Evolutionary conservation across 2,888 invertebrate species (phyloP), one percentile per base, ranked within the genome.

Genomic region (Hypselothyrea guttata): DNA sequence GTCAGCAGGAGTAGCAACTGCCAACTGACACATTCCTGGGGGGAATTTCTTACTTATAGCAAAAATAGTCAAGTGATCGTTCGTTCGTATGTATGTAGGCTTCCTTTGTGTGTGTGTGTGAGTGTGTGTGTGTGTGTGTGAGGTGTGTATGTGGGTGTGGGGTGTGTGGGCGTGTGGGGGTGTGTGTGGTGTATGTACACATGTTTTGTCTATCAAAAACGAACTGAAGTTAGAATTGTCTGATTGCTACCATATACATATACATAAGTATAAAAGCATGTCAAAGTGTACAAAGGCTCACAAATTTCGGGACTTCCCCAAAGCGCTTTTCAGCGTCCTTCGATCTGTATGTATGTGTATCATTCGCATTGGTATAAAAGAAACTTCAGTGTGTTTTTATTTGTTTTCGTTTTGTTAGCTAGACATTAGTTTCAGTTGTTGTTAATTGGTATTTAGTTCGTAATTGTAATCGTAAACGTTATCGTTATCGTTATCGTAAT

Each of bases 11-110:
- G 69, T 71, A 70, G 47, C 69, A 70, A 77, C 81, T 73, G 67
- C 77, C 56, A 75, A 77, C 75, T 82, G 83, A 82, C 73, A 73
- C 73, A 75, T 83, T 77, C 84, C 81, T 84, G 72, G 85, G 81
- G 79, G 84, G 84, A 74, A 85, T 72, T 79, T 83, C 84, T 85
- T 83, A 85, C 81, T 76, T 85, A 83, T 85, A 85, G 82, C 84
- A 85, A 85, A 78, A 85, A 83, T 83, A 83, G 84, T 85, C 81
- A 78, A 77, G 84, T 82, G 82, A 84, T 75, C 83, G 79, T 84
- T 84, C 72, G 77, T 38, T 22, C 22, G 16, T 72, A 75, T 82
- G 78, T 74, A 62, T 40, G 38, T 41, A 44, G 41, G 66, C 63
- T 69, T 66, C 66, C 27, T 62, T 54, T 75, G 66, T 75, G 62